phyloP scores from a whole-genome alignment of 2,888 invertebrate genomes.

The Cinara cedri region DNA sequence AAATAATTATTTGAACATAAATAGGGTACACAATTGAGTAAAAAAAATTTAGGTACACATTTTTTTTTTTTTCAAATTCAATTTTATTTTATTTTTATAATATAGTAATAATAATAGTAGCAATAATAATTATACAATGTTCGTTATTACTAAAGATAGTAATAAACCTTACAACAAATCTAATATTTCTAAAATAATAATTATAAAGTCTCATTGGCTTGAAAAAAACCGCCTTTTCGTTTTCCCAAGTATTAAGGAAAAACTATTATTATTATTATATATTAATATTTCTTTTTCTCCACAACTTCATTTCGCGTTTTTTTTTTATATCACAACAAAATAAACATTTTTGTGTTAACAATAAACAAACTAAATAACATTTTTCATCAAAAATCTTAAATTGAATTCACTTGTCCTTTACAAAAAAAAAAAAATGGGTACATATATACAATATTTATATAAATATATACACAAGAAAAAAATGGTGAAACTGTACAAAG shows the following conservation, averaged over 20 bases:
- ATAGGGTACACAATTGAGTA: constrained; percentile 22
- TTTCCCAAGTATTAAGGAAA: constrained; percentile 48
- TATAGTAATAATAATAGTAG: constrained; percentile 57
- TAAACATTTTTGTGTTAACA: constrained; percentile 57
- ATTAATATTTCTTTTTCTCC: constrained; percentile 47
- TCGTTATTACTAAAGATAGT: constrained; percentile 54
- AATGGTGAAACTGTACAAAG: constrained; percentile 53
- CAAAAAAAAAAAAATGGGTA: constrained; percentile 47
- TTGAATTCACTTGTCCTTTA: constrained; percentile 51
- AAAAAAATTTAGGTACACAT: constrained; percentile 32
- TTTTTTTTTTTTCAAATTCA: constrained; percentile 38
- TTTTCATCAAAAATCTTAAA: constrained; percentile 47
- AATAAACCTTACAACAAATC: constrained; percentile 57
- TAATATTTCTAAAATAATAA: constrained; percentile 55
- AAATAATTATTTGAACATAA: constrained; percentile 12
- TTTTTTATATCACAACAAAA: constrained; percentile 55
- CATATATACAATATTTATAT: constrained; percentile 45
- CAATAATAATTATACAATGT: constrained; percentile 56
- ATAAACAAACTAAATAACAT: constrained; percentile 57
- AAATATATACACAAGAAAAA: constrained; percentile 49
- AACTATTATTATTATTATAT: constrained; percentile 46
- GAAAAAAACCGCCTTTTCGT: constrained; percentile 53
- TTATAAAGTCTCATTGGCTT: constrained; percentile 56
- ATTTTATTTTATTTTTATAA: constrained; percentile 55
- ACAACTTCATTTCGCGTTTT: constrained; percentile 21